Base-by-base conservation (phyloP, 92 coral and sea anemone genomes). In the Palythoa heliodiscus region DNA sequence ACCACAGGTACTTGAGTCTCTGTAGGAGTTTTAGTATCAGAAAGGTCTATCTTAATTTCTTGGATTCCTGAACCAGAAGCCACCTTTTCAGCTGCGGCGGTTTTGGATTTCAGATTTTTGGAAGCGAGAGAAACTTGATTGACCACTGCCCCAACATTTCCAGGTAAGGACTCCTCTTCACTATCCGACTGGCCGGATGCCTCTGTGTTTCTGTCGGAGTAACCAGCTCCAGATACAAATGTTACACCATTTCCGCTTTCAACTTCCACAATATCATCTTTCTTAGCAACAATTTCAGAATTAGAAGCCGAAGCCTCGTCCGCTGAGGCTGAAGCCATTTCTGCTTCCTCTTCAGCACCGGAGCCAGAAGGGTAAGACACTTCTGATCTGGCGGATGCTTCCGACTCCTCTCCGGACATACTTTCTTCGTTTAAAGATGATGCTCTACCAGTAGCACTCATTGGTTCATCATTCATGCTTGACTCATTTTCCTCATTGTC, bases 141-240 rank as follows among this genome's bases (percentile, higher is more conserved):
- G 52, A 71, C 88, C 48, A 88, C 89, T 50, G 91, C 95, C 14
- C 98, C 98, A 4, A 92, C 78, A 54, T 93, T 95, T 11, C 98
- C 98, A 52, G 98, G 98, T 47, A 96, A 67, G 19, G 82, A 10
- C 11, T 92, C 96, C 35, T 92, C 93, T 5, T 88, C 88, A 12
- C 75, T 75, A 24, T 91, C 95, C n/a, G 92, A 92, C 57, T 86
- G 93, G 0, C 92, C 90, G 8, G 92, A 85, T 23, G 71, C 74
- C 57, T 85, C 93, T 23, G 77, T 50, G 11, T 87, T 93, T 16
- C 47, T 72, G 13, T 81, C 89, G 9, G 89, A 47, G 43, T 71
- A 53, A 68, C 87, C 78, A 11, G 82, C 90, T 3, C 97, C 97
- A 13, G 97, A 93, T 64, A 93, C 52, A 52, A 93, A 93, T 82